A percentile compares a stretch with the other conserved stretches of the same genome.
These are phyloP conservation scores for Endotricha flammealis DNA, from an alignment of 2,888 invertebrate species.

Conservation along the genomic window DNA sequence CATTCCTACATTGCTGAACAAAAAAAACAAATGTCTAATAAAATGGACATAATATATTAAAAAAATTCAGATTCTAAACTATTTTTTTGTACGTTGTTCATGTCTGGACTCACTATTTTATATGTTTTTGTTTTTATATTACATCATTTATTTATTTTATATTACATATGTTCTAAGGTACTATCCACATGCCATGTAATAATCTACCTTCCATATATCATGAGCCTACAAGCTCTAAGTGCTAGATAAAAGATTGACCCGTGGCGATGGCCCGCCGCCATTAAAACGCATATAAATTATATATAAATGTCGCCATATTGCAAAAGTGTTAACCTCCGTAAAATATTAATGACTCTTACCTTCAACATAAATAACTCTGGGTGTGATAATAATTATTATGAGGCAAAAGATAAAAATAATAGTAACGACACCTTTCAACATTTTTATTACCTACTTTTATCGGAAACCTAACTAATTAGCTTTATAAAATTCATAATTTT, in stretches of 20 bases:
- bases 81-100: too few relatives aligned
- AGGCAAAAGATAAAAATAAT: constrained; percentile 5
- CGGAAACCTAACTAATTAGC: too few relatives aligned
- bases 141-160: too few relatives aligned
- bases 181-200: not conserved
- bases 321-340: constrained; percentile 29
- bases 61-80: too few relatives aligned
- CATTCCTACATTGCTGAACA: too few relatives aligned
- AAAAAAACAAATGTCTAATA: too few relatives aligned
- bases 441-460: too few relatives aligned
- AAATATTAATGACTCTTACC: constrained; percentile 52
- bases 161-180: too few relatives aligned
- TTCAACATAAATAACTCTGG: constrained; percentile 37
- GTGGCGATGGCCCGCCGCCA: constrained; percentile 8
- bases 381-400: constrained; percentile 13
- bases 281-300: constrained; percentile 15
- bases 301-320: constrained; percentile 11
- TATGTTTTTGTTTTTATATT: too few relatives aligned
- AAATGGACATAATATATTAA: too few relatives aligned
- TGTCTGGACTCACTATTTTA: too few relatives aligned
- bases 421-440: constrained; percentile 3
- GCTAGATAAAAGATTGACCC: constrained; percentile 11
- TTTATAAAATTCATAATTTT: too few relatives aligned
- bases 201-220: not conserved
- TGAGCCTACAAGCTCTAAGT: constrained; percentile 2